phyloP scores from a whole-genome alignment of 1,140 invertebrate genomes.

The Phymastichus coffea region DNA sequence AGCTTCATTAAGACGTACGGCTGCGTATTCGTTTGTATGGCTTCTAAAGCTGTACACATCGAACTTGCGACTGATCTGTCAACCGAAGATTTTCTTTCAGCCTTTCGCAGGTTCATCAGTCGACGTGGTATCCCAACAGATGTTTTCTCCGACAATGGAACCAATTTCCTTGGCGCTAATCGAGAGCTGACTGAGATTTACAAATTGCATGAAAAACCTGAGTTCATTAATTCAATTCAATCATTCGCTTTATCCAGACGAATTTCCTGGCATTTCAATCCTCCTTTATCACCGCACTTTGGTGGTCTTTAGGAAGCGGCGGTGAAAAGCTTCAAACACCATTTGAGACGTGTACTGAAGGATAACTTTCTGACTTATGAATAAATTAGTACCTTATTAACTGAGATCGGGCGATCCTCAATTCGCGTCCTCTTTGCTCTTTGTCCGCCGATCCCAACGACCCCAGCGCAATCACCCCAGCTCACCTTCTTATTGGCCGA shows the following conservation, averaged over 20 bases:
- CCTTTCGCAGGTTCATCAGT: not conserved
- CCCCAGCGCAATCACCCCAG: too few species aligned
- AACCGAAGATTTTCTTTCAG: conserved; percentile 1
- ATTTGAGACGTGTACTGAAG: not conserved
- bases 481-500: too few species aligned
- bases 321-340: conserved; percentile 28
- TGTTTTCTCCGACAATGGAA: conserved; percentile 34
- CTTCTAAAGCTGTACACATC: not conserved
- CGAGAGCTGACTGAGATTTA: conserved; percentile 1
- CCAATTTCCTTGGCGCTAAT: conserved; percentile 31
- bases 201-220: not conserved
- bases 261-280: conserved; percentile 26
- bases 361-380: not conserved
- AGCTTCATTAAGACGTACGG: conserved; percentile 27
- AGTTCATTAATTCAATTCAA: not conserved
- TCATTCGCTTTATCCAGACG: not conserved
- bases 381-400: not conserved
- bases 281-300: conserved; percentile 25
- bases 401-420: conserved; percentile 32
- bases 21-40: not conserved
- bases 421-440: conserved; percentile 32
- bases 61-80: not conserved
- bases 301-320: conserved; percentile 28
- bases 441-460: conserved; percentile 28
- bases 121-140: conserved; percentile 20